Conservation (phyloP, 2,797 vertebrate species). For the Lacerta bilineata region DNA sequence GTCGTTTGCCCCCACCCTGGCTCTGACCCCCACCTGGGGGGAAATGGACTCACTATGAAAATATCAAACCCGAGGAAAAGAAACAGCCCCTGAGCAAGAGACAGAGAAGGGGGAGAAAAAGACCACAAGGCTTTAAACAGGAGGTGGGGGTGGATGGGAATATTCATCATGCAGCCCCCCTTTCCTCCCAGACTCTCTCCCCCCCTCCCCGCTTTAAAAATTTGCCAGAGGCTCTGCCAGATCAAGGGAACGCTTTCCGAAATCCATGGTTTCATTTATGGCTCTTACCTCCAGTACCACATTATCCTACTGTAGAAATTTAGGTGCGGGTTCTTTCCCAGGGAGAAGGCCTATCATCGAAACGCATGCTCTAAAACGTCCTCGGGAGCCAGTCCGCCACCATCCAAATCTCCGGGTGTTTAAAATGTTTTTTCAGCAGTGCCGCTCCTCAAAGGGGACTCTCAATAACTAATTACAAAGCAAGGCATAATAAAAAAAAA, state of each 20-base stretch:
- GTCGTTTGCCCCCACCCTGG: constrained; percentile 33
- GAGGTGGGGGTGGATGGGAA: constrained; percentile 5
- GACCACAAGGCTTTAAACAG: constrained; percentile 28
- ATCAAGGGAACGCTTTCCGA: background rate
- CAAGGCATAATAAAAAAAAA: background rate
- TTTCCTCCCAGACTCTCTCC: background rate
- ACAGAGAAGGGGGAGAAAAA: background rate
- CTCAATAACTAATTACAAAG: background rate
- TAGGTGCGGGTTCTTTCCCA: background rate
- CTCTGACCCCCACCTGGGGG: constrained; percentile 36
- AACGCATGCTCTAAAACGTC: background rate
- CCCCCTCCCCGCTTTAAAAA: background rate
- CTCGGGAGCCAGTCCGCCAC: background rate
- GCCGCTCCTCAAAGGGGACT: background rate
- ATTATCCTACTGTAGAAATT: background rate
- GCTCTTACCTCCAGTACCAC: background rate
- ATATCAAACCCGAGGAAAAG: constrained; percentile 43
- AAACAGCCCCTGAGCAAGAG: constrained; percentile 34
- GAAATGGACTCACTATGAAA: constrained; percentile 50
- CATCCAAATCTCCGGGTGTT: background rate
- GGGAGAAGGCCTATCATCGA: background rate
- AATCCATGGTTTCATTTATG: background rate
- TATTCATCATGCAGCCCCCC: background rate
- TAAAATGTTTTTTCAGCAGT: constrained; percentile 3
- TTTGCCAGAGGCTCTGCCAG: constrained; percentile 1